A percentile compares a stretch with the other conserved stretches of the same genome.
Evolutionary conservation across 2,797 vertebrate species (phyloP).

Genomic region (Gorsachius magnificus): DNA sequence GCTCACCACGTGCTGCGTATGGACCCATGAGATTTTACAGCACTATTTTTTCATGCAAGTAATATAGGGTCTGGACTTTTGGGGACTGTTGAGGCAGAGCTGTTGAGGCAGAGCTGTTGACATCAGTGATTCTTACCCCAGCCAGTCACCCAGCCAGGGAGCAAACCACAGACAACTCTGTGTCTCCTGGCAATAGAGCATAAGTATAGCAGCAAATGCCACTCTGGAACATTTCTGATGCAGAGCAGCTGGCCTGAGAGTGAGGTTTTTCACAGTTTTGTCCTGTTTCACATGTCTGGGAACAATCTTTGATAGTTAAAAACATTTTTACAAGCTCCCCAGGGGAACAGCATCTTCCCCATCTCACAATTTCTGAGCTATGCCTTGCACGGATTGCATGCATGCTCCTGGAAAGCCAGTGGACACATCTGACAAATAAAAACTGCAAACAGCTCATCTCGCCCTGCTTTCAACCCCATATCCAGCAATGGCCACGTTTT

Average conservation of each 20-base stretch:
- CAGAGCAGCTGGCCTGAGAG: background rate
- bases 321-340: background rate
- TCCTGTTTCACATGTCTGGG: background rate
- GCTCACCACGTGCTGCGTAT: accelerated
- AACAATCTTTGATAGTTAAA: background rate
- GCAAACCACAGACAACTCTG: background rate
- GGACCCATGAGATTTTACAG: background rate
- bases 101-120: background rate
- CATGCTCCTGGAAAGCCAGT: background rate
- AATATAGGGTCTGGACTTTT: background rate
- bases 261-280: background rate
- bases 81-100: background rate
- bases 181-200: background rate
- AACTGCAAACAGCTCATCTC: background rate
- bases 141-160: background rate
- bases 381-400: background rate
- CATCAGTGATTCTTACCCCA: background rate
- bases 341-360: background rate
- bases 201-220: background rate
- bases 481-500: background rate
- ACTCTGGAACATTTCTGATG: background rate
- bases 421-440: background rate
- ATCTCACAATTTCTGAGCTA: background rate
- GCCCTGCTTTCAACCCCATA: background rate
- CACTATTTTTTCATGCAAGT: background rate